Base-by-base conservation (phyloP, 2,888 invertebrate species). In the Pilophorus perplexus region DNA sequence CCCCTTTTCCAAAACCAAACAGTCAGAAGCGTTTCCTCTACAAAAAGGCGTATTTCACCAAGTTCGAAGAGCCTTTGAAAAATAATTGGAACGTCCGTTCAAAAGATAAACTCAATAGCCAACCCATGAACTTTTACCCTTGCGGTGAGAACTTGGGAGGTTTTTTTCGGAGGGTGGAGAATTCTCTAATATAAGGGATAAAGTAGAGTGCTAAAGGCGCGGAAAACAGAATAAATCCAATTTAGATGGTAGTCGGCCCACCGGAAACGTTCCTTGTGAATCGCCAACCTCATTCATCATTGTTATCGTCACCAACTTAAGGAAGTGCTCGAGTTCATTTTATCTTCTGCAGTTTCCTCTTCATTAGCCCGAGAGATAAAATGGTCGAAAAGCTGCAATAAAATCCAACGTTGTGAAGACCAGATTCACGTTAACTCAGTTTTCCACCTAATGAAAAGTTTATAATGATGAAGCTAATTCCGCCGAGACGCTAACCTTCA, bases 191-290 rank as follows among this genome's bases (percentile, higher is more conserved):
- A 33, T 6, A 52, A 52, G 27, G 28, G 52, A 52, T 52, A 28
- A 10, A 42, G n/a, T n/a, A n/a, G n/a, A n/a, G n/a, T n/a, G n/a
- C n/a, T n/a, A 55, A 55, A 38, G 22, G 38, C 37, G 55, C 20
- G 23, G 55, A 55, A n/a, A 55, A 55, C 55, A 55, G 55, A 55
- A 55, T 55, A 55, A 55, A 55, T 38, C 55, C 55, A 55, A 55
- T 55, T 55, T 55, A 55, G 55, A 38, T 55, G 37, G 55, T 52
- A 28, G 48, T n/a, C 27, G 55, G 55, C 37, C 55, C 55, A 22
- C 20, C 20, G 38, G 55, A 55, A 28, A 38, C 52, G 27, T 52
- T 52, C 16, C 18, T 25, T 52, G 27, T 52, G 52, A 52, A 55
- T 55, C 55, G 55, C 38, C 38, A 38, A 55, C 55, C 37, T 38